Evolutionary conservation across 2,113 vertebrate species (phyloP).

Genomic region (Entelurus aequoreus): DNA sequence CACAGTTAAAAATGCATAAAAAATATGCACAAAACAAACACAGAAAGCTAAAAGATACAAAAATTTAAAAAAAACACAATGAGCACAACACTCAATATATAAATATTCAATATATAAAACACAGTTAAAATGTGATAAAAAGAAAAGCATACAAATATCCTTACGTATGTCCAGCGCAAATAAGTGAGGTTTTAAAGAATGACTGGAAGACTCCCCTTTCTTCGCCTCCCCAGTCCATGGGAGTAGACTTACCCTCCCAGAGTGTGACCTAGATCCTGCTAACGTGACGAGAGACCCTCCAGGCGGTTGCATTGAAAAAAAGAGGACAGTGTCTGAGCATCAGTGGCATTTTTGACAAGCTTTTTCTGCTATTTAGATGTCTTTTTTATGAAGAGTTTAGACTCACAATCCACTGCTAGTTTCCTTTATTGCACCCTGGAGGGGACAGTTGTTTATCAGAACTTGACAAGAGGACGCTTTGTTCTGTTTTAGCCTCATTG

Average conservation of each 20-base stretch:
- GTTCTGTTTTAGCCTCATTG: background rate
- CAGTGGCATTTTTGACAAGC: slow-evolving; percentile 12
- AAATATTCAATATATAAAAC: no score
- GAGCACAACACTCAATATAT: no score
- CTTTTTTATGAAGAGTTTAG: background rate
- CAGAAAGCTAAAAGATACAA: no score
- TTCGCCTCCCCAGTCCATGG: slow-evolving; percentile 16
- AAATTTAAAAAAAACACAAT: no score
- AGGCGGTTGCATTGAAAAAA: slow-evolving; percentile 30
- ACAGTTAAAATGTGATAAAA: no score
- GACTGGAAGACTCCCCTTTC: slow-evolving; percentile 18
- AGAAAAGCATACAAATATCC: no score
- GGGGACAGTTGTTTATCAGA: background rate
- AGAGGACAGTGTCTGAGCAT: slow-evolving; percentile 5
- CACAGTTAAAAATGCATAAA: no score
- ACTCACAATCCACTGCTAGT: background rate
- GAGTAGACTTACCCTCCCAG: slow-evolving; percentile 33
- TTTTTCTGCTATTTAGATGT: slow-evolving; percentile 3
- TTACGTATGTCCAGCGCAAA: no score
- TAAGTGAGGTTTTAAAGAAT: background rate
- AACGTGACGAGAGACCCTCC: slow-evolving; percentile 43
- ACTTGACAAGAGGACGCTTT: background rate
- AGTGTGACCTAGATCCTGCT: slow-evolving; percentile 58
- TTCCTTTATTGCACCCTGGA: background rate
- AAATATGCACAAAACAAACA: no score